A percentile compares a stretch with the other conserved stretches of the same genome.
phyloP scores from a whole-genome alignment of 1,140 invertebrate genomes.

The Pseudobourletiella spinata region DNA sequence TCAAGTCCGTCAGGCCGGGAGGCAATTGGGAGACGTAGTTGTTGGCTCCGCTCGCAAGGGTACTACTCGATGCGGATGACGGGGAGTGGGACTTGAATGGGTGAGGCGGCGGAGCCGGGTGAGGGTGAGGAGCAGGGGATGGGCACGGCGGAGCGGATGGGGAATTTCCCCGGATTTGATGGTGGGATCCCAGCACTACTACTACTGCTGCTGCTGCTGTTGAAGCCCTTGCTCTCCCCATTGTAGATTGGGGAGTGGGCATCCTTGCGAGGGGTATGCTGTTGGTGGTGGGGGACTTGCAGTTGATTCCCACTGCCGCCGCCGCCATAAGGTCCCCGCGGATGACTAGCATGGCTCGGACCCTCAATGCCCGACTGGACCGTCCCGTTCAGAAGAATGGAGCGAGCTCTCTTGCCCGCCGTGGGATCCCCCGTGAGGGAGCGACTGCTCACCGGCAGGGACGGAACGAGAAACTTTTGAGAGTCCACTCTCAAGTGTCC shows the following conservation, averaged over 20 bases:
- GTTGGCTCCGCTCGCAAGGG: not conserved
- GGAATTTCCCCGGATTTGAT: constrained; percentile 18
- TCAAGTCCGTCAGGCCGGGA: constrained; percentile 5
- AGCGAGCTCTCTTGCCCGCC: constrained; percentile 15
- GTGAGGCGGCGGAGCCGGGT: constrained; percentile 25
- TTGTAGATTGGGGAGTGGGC: constrained; percentile 25
- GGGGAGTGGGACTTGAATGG: constrained; percentile 25
- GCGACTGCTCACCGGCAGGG: constrained; percentile 26
- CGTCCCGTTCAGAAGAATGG: too few species aligned
- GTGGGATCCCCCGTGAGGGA: not conserved
- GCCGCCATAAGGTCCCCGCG: constrained; percentile 8
- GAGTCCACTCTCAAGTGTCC: constrained; percentile 25
- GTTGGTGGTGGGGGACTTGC: not conserved
- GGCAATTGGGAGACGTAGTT: not conserved
- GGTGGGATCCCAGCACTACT: constrained; percentile 8
- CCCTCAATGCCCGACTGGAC: not conserved
- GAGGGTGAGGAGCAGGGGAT: constrained; percentile 23
- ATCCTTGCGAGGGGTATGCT: constrained; percentile 27
- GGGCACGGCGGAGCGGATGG: constrained; percentile 27
- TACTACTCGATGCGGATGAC: not conserved
- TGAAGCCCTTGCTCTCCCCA: constrained; percentile 5
- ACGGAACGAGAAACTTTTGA: constrained; percentile 35
- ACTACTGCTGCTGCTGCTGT: not conserved
- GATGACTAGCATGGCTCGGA: not conserved
- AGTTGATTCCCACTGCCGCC: not conserved